Evolutionary conservation across 2,113 vertebrate genomes (phyloP), one percentile per base, ranked within the genome.

Genomic region (Periophthalmodon schlosseri): DNA sequence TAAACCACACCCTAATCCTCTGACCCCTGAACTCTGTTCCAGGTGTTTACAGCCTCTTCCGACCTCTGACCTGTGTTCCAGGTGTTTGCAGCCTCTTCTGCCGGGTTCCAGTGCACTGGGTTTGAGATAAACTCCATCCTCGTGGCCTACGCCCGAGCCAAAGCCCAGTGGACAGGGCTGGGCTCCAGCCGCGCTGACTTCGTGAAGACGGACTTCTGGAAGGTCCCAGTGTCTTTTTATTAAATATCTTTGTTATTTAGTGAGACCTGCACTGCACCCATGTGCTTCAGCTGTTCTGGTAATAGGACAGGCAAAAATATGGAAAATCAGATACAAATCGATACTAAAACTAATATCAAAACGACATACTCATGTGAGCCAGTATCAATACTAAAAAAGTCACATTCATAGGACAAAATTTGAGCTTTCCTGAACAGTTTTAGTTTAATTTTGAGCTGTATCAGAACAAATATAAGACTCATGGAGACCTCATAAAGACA

Each of bases 71-170:
- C 28, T 28, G 28, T 28, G 28, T 28, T 28, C 28, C 28, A 93
- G 94, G 92, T 94, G 67, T 91, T 95, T 88, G 88, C 92, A 0
- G 92, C 93, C 39, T 87, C 88, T 9, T 79, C 90, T 12, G 74
- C 73, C 74, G 92, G 94, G 57, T 92, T 95, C 74, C 91, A 87
- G 63, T 89, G 91, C 82, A 94, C 93, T 7, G 94, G 94, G 0
- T 95, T 92, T 86, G 94, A 95, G 82, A 92, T 95, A 18, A 95
- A 94, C 80, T 89, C 91, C 0, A 80, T 95, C 36, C 82, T 94
- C 61, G 36, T 92, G 67, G 79, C 88, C 23, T 94, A 89, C 73
- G 74, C 91, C 57, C 89, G 79, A 76, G 80, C 73, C 68, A 91
- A 83, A 64, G 92, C 92, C 28, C 47, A 5, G 18, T 94, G 88